Base-by-base conservation (phyloP, 2,888 invertebrate species). In the Deilephila elpenor region DNA sequence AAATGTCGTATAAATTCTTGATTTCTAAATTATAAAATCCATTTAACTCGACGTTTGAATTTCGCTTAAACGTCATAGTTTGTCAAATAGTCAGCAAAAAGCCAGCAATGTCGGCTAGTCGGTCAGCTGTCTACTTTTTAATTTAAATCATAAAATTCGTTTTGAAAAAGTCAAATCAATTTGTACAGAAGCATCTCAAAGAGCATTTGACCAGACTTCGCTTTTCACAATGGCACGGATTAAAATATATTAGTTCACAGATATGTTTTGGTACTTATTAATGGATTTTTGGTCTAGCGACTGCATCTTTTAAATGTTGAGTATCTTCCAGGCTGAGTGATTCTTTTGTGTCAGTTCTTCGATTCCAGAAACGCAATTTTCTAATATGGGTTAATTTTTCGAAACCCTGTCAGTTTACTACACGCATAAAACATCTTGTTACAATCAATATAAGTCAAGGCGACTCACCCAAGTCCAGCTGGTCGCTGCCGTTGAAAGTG, bases 91-190 rank as follows among this genome's bases (percentile, higher is more conserved):
- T 37, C 8, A 11, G 20, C 37, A 64, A 61, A 32, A 34, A 62
- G 2, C n/a, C 8, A 11, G 37, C 8, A 37, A 37, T 44, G 37
- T 8, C 37, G 17, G n/a, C 37, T 64, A 37, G 44, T 20, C 6
- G 20, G 37, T 20, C 64, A 64, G 64, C 20, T 64, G 64, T 64
- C 37, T 37, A 17, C 62, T 56, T 67, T 67, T 64, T 44, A 64
- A 64, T 62, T 64, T 25, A 51, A 67, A 51, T 67, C 67, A 25
- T 51, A 51, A 20, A 67, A 67, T 67, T 51, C 19, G 17, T 17
- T 67, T 51, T 25, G 20, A 64, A 51, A 64, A 67, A 51, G 25
- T 51, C 25, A 67, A 51, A 67, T 25, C 25, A 17, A 29, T 51
- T 44, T 20, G 34, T 44, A 17, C 3, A 51, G 17, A 25, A 25